Evolutionary conservation across 2,797 vertebrate genomes (phyloP), one percentile per base, ranked within the genome.

Genomic region (Acanthurus leucopareius): DNA sequence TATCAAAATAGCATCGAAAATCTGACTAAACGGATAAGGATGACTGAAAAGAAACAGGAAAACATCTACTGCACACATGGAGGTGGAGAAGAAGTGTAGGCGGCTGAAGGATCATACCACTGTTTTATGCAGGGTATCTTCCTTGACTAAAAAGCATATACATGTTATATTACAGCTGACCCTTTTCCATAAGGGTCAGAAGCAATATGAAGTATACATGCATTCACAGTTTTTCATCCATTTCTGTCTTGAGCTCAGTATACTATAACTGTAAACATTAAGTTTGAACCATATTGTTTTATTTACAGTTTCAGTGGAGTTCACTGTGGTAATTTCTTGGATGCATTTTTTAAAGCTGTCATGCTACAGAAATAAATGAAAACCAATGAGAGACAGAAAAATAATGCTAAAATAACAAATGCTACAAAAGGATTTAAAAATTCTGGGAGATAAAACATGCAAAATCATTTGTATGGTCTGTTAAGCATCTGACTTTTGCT

Each of bases 1-100:
- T 20, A 82, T 79, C 73, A 75, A 73, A 82, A 79, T 47, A 82
- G 25, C 38, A 77, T 73, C 20, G 78, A 74, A 72, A 73, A 58
- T 52, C 22, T 47, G 16, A 40, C 25, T 20, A 56, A 68, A 79
- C 28, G 40, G 38, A 59, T n/a, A 20, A 68, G 1, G 15, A 68
- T 13, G 53, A 62, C 32, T 69, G 45, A 73, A 42, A 51, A 19
- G 54, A 64, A 51, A 64, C 51, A 65, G 49, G 48, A 71, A 59
- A 20, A 25, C 52, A 63, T 57, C 51, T 32, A 32, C 3, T 32
- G 28, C 19, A 15, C n/a, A 40, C 42, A 59, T 13, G 69, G 25
- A 2, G 16, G 4, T 8, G 8, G 52, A 44, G 52, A 19, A 20
- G 28, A 52, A 59, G 48, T 0, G n/a, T n/a, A 48, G 25, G 22